Evolutionary conservation across 2,113 vertebrate species (phyloP).

Genomic region (Aptenodytes patagonicus): DNA sequence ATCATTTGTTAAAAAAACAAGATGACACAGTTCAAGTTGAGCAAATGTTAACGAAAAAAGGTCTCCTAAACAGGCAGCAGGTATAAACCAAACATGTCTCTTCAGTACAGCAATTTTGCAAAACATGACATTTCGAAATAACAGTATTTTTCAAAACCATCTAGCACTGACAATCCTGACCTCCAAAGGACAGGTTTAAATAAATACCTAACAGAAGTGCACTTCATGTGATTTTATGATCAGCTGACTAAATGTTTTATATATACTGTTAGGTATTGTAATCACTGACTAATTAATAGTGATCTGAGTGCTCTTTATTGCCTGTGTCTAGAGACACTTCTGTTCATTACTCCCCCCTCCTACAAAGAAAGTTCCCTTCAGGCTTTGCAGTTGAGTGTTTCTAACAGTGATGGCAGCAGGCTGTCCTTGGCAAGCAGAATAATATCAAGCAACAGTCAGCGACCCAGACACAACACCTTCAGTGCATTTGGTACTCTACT

Average conservation of each 20-base stretch:
- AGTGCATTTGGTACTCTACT: not conserved
- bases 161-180: not conserved
- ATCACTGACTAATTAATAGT: constrained; percentile 24
- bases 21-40: not conserved
- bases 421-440: not conserved
- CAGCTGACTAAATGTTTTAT: not conserved
- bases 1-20: not conserved
- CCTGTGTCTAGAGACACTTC: not conserved
- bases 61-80: not conserved
- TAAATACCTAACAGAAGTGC: not conserved
- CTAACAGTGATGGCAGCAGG: not conserved
- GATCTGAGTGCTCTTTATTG: constrained; percentile 39
- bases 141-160: not conserved
- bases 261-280: not conserved
- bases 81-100: not conserved
- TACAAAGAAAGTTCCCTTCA: not conserved
- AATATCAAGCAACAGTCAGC: not conserved
- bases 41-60: not conserved
- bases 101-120: not conserved
- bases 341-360: not conserved
- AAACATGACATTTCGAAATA: not conserved
- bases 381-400: not conserved
- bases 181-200: not conserved
- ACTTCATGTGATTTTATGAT: not conserved
- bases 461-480: not conserved